Evolutionary conservation across 2,888 invertebrate genomes (phyloP).

Genomic region (Stenichneumon culpator): DNA sequence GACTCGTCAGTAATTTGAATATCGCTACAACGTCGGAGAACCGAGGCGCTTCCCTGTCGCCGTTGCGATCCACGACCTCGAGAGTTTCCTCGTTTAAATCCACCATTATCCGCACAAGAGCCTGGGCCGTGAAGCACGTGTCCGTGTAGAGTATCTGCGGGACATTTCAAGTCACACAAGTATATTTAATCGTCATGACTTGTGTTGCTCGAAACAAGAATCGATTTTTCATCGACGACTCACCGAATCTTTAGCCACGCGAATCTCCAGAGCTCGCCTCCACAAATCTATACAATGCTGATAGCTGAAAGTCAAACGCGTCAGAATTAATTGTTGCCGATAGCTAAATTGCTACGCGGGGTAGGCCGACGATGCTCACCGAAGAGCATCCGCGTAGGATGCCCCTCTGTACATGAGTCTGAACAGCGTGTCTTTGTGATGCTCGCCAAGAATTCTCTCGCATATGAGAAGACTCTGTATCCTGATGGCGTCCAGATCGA

Average conservation of each 20-base stretch:
- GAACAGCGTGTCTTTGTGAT: conserved; percentile 95
- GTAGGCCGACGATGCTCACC: conserved; percentile 76
- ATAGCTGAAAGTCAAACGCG: conserved; percentile 84
- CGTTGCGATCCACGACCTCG: conserved; percentile 85
- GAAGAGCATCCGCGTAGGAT: conserved; percentile 90
- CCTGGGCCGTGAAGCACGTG: conserved; percentile 95
- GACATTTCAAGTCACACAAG: not conserved
- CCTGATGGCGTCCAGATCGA: conserved; percentile 94
- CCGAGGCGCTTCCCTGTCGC: conserved; percentile 86
- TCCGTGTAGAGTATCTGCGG: conserved; percentile 88
- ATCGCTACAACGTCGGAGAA: conserved; percentile 91
- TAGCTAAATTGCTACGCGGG: too few relatives aligned
- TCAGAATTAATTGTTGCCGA: not conserved
- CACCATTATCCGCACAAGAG: conserved; percentile 93
- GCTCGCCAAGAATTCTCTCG: conserved; percentile 93
- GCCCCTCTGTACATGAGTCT: conserved; percentile 91
- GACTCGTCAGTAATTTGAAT: conserved; percentile 89
- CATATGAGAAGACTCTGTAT: conserved; percentile 95
- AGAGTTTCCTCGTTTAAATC: conserved; percentile 89
- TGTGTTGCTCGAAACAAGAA: not conserved
- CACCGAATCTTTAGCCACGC: conserved; percentile 92
- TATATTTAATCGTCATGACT: not conserved
- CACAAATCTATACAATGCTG: conserved; percentile 95
- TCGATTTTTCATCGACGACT: conserved; percentile 69
- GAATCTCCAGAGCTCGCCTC: conserved; percentile 92